Conservation (phyloP, 2,113 vertebrate species). For the Tyto alba region DNA sequence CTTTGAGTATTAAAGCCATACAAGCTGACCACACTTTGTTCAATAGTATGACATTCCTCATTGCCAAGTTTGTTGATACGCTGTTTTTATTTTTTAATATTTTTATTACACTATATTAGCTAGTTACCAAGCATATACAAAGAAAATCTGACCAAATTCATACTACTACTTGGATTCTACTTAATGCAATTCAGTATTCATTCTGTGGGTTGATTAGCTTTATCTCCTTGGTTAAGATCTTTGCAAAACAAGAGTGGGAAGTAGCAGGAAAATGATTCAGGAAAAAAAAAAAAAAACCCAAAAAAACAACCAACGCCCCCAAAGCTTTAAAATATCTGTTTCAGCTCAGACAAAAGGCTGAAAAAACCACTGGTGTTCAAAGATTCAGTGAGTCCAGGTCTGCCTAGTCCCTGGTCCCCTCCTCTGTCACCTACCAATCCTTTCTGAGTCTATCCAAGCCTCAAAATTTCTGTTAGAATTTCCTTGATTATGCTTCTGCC, state of each 20-base stretch:
- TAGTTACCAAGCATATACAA: neutral
- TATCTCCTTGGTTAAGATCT: constrained; percentile 1
- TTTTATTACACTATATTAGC: neutral
- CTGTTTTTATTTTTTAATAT: neutral
- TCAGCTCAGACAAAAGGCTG: neutral
- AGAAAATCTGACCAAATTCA: neutral
- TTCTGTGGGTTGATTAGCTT: constrained; percentile 15
- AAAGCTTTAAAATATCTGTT: neutral
- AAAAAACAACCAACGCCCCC: neutral
- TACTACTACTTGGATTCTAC: neutral
- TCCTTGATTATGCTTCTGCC: too few relatives aligned
- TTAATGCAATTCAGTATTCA: neutral
- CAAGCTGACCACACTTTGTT: neutral
- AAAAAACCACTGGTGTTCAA: neutral
- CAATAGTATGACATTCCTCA: neutral
- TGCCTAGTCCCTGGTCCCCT: neutral
- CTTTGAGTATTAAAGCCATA: neutral
- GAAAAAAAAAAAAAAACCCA: neutral
- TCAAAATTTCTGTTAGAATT: neutral
- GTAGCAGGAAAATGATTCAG: neutral
- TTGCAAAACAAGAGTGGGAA: constrained; percentile 1
- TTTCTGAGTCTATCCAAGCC: neutral
- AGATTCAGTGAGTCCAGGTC: neutral
- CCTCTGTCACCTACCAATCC: neutral
- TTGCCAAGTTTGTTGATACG: neutral